These are phyloP conservation scores for Garrulus glandarius DNA, from an alignment of 2,797 vertebrate genomes.

Conservation along the genomic window DNA sequence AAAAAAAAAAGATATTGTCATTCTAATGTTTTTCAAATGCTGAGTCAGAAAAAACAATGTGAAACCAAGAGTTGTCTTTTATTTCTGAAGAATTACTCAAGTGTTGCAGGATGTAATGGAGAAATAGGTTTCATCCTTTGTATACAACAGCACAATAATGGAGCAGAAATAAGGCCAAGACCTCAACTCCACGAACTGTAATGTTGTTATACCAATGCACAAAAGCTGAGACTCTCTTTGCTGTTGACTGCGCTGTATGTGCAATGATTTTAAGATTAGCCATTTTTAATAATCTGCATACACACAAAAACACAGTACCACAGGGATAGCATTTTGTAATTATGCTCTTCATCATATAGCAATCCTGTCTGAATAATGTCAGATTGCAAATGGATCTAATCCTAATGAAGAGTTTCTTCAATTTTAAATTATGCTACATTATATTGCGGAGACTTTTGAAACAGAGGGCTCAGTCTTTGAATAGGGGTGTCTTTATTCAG, in stretches of 20 bases:
- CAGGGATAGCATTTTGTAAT: slow-evolving; percentile 54
- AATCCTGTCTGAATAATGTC: slow-evolving; percentile 70
- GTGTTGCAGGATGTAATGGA: slow-evolving; percentile 16
- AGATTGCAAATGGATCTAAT: slow-evolving; percentile 64
- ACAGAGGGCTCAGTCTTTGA: slow-evolving; percentile 10
- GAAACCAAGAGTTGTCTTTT: neutral
- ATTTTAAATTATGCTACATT: slow-evolving; percentile 39
- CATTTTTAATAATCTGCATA: slow-evolving; percentile 71
- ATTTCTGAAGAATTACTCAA: slow-evolving; percentile 10
- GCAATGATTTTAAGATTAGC: slow-evolving; percentile 67
- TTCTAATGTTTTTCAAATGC: slow-evolving; percentile 14
- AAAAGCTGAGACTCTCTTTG: neutral
- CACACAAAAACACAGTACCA: slow-evolving; percentile 54
- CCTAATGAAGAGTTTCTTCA: slow-evolving; percentile 57
- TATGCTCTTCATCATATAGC: slow-evolving; percentile 62
- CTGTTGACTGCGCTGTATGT: neutral
- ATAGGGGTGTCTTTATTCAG: neutral
- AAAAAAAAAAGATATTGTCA: slow-evolving; percentile 20
- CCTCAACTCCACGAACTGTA: neutral
- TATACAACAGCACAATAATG: neutral
- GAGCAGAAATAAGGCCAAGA: slow-evolving; percentile 37
- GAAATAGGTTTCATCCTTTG: neutral
- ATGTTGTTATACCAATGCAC: neutral
- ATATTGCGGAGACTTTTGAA: slow-evolving; percentile 34
- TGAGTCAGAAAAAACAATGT: neutral